Percentiles rank a stretch among this genome's conserved stretches.
phyloP scores from a whole-genome alignment of 2,797 vertebrate genomes.

The Tarsius wallacei region DNA sequence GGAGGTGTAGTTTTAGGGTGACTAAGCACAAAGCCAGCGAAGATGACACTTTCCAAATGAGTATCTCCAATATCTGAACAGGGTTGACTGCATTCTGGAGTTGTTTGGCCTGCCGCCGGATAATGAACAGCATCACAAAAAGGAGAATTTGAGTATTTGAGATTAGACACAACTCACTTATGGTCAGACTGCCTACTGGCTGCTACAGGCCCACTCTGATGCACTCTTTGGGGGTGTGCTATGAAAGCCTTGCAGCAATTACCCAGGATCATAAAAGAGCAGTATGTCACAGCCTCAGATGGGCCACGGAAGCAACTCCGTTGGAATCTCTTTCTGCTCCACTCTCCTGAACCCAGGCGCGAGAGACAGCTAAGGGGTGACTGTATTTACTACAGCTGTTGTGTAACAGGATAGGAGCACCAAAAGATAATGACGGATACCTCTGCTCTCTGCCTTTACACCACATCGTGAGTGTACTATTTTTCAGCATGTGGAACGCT shows the following conservation, averaged over 20 bases:
- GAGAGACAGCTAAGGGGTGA: not conserved
- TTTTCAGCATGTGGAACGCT: not conserved
- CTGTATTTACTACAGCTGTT: not conserved
- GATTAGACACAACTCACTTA: not conserved
- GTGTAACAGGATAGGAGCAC: not conserved
- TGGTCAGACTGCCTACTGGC: not conserved
- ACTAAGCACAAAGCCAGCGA: not conserved
- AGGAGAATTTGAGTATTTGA: not conserved
- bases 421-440: not conserved
- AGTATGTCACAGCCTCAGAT: not conserved
- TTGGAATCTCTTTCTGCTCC: not conserved
- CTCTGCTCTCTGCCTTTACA: not conserved
- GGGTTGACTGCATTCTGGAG: not conserved
- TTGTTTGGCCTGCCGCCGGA: not conserved
- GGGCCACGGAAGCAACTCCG: not conserved
- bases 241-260: not conserved
- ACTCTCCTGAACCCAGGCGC: not conserved
- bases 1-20: not conserved
- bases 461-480: not conserved
- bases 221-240: not conserved
- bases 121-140: slow-evolving; percentile 13
- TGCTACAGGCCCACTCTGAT: not conserved
- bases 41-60: not conserved
- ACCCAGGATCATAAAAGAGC: not conserved
- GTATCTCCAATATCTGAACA: not conserved